A percentile compares a stretch with the other conserved stretches of the same genome.
These are phyloP conservation scores for Acanthosepion pharaonis DNA, from an alignment of 2,888 invertebrate species.

Conservation along the genomic window DNA sequence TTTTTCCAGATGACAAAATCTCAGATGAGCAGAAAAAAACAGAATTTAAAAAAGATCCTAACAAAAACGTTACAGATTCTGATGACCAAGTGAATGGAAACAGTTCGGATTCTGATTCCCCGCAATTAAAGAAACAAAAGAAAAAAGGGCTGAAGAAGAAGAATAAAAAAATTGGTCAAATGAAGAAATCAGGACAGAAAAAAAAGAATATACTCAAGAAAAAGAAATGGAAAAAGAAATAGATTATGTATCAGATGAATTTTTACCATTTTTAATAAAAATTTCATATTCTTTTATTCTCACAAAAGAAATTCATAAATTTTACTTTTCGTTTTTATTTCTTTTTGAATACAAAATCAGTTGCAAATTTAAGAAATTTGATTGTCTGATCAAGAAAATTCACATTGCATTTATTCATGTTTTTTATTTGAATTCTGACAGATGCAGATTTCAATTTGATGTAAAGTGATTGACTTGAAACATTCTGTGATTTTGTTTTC, in stretches of 20 bases:
- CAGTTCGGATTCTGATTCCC: background rate
- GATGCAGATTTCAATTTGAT: too few relatives aligned
- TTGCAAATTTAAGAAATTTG: too few relatives aligned
- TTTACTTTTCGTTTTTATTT: background rate
- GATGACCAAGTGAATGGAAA: background rate
- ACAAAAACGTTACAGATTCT: background rate
- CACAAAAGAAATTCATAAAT: background rate
- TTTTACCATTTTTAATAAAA: background rate
- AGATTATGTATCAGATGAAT: background rate
- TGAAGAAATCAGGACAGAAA: constrained; percentile 44
- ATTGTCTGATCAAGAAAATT: too few relatives aligned
- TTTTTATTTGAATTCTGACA: too few relatives aligned
- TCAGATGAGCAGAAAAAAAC: background rate
- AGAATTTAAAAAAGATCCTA: background rate
- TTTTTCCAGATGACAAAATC: background rate
- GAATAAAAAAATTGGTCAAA: constrained; percentile 38
- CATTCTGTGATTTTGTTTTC: too few relatives aligned
- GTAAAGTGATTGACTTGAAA: too few relatives aligned
- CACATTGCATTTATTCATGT: too few relatives aligned
- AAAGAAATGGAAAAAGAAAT: constrained; percentile 41
- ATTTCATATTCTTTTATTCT: background rate
- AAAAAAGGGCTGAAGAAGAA: background rate
- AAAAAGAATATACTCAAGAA: constrained; percentile 46
- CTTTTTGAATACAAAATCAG: background rate
- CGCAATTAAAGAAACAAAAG: background rate